phyloP scores from a whole-genome alignment of 2,797 vertebrate genomes.

The Melanotaenia maccullochi region DNA sequence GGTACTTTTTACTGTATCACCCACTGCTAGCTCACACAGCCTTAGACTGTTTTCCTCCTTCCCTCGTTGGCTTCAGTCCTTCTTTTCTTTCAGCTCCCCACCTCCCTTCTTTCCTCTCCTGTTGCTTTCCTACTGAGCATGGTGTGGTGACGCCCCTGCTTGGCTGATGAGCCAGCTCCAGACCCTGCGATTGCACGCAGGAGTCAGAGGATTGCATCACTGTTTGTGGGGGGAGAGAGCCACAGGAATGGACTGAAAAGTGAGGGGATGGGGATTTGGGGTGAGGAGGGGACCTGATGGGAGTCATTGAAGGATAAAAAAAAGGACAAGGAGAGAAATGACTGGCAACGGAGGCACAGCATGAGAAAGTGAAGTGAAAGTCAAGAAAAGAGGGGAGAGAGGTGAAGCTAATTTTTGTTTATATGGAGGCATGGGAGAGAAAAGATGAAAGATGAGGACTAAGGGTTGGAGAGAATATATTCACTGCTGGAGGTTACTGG shows the following conservation, averaged over 20 bases:
- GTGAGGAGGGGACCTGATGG: conserved; percentile 11
- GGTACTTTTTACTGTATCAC: conserved; percentile 46
- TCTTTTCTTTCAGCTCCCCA: conserved; percentile 45
- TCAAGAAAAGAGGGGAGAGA: conserved; percentile 19
- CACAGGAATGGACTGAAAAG: conserved; percentile 70
- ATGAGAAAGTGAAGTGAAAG: conserved; percentile 36
- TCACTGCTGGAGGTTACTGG: conserved; percentile 58
- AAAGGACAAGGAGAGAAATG: conserved; percentile 38
- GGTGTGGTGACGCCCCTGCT: conserved; percentile 76
- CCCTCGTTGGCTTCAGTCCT: conserved; percentile 50
- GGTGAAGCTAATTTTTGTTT: conserved; percentile 36
- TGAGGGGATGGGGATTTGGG: background rate
- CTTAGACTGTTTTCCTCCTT: conserved; percentile 53
- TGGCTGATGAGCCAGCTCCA: conserved; percentile 68
- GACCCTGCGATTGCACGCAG: conserved; percentile 81
- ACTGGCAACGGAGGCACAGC: conserved; percentile 25
- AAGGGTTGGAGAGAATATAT: conserved; percentile 19
- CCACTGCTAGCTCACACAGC: conserved; percentile 35
- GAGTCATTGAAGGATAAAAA: conserved; percentile 11
- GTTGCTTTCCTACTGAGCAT: conserved; percentile 69
- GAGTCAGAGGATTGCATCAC: conserved; percentile 85
- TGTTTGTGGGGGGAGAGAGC: conserved; percentile 77
- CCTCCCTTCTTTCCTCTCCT: conserved; percentile 63
- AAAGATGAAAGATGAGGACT: conserved; percentile 31
- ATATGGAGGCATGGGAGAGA: conserved; percentile 25